Evolutionary conservation across 2,797 vertebrate species (phyloP), one percentile per base, ranked within the genome.

Genomic region (Glyptemys insculpta): DNA sequence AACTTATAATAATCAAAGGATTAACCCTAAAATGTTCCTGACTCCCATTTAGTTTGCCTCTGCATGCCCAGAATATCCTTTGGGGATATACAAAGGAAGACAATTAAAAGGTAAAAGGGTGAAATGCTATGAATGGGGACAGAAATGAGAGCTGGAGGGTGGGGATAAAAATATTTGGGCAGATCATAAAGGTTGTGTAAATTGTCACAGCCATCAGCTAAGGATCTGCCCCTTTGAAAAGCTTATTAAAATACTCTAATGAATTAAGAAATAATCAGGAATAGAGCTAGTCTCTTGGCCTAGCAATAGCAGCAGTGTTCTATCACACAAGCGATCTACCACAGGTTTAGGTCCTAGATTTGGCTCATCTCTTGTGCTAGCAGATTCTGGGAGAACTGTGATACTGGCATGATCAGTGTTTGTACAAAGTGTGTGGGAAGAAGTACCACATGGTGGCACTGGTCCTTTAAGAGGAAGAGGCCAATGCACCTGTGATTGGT

Each of bases 241-340:
- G 4, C 78, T 92, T 81, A 57, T 47, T 91, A 65, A 89, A 96
- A 89, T 62, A 79, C 19, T 12, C 1, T 3, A 53, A 50, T n/a
- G 62, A 91, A 47, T 31, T 14, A 10, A 87, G 82, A 49, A 94
- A 79, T 0, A 2, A 81, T 25, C 19, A 74, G 21, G 37, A 37
- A 23, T 44, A 6, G n/a, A 57, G 59, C 34, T 79, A 79, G 34
- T 29, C 74, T 31, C 59, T 85, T 62, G 72, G 44, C 16, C 76
- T 86, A 41, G 21, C 23, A 47, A 18, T 21, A 53, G 91, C n/a
- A 68, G 81, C 78, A 83, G 14, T 29, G 79, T 50, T 89, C 34
- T 56, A 52, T 52, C 18, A 34, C 84, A 82, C 12, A 49, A 41
- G 37, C 6, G 10, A 4, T 47, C 31, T 76, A 10, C 12, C 11